phyloP scores from a whole-genome alignment of 2,113 vertebrate species.

The Podiceps cristatus region DNA sequence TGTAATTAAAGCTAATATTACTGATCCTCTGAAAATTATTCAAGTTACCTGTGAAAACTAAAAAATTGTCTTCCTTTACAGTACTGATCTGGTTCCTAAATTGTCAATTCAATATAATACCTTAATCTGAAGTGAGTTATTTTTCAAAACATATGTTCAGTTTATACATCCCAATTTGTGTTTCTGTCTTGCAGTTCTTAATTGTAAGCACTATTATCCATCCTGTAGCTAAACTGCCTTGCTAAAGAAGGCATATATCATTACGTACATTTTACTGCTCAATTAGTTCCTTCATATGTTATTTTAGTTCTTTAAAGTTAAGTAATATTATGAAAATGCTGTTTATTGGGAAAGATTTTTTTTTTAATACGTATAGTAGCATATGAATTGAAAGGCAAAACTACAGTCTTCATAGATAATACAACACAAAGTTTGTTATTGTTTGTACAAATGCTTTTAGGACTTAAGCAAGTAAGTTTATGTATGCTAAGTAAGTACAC shows the following conservation, averaged over 20 bases:
- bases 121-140: conserved; percentile 78
- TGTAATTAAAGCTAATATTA: background rate
- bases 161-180: background rate
- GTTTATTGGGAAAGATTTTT: background rate
- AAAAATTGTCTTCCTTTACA: background rate
- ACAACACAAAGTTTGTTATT: background rate
- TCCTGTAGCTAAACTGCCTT: background rate
- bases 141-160: background rate
- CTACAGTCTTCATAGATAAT: background rate
- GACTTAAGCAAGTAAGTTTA: background rate
- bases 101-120: conserved; percentile 80
- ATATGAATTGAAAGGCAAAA: background rate
- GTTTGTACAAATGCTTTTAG: background rate
- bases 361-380: background rate
- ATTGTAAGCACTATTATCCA: background rate
- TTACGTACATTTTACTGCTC: background rate
- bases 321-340: background rate
- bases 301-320: background rate
- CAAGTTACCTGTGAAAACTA: background rate
- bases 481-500: no score
- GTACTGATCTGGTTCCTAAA: conserved; percentile 36
- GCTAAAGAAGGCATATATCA: background rate
- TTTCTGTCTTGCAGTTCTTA: background rate
- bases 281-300: background rate
- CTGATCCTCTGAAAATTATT: background rate